Conservation (phyloP, 2,113 vertebrate species). For the Rhynchomys soricoides region DNA sequence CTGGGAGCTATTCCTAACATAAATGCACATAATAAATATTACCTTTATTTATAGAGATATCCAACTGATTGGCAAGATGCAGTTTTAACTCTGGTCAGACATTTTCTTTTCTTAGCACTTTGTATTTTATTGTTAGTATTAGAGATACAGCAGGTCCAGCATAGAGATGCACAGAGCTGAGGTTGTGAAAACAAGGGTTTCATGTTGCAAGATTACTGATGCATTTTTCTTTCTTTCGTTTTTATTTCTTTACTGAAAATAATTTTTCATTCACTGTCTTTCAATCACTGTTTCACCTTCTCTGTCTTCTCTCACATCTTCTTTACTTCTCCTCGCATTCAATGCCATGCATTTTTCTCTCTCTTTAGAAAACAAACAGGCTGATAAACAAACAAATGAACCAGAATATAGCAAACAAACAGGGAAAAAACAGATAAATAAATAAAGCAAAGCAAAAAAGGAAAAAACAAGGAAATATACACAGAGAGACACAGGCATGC, state of each 20-base stretch:
- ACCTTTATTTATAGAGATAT: background rate
- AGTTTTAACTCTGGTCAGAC: background rate
- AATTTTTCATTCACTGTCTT: background rate
- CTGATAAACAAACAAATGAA: background rate
- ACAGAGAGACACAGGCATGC: background rate
- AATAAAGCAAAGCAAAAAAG: background rate
- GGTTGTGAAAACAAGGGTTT: background rate
- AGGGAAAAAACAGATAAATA: background rate
- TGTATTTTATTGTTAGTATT: background rate
- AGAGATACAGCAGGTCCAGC: background rate
- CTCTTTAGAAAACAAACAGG: background rate
- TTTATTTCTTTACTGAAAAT: background rate
- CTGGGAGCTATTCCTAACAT: background rate
- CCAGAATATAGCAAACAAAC: background rate
- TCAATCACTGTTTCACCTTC: background rate
- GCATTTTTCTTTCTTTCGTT: background rate
- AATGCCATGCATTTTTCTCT: background rate
- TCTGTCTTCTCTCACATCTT: background rate
- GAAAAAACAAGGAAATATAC: background rate
- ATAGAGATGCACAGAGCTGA: background rate
- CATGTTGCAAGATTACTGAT: background rate
- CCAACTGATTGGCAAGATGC: background rate
- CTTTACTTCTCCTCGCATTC: background rate
- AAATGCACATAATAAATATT: background rate
- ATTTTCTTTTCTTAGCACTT: background rate